These are phyloP conservation scores for Drosophila repleta DNA, from an alignment of 1,140 invertebrate genomes.

Conservation along the genomic window DNA sequence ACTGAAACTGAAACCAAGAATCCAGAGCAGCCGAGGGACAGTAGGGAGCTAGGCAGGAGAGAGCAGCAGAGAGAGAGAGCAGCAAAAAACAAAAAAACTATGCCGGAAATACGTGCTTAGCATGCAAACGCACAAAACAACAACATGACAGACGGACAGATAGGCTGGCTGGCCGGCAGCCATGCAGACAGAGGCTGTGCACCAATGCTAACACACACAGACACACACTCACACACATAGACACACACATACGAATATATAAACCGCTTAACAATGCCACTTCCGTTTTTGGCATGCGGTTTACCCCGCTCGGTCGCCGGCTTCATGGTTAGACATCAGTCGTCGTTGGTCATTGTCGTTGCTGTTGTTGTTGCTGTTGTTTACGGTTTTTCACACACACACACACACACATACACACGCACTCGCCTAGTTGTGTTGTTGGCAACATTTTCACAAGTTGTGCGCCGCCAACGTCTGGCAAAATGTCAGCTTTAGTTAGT, in stretches of 20 bases:
- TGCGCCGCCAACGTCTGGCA: slow-evolving; percentile 21
- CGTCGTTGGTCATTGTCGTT: slow-evolving; percentile 47
- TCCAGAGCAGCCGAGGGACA: not conserved
- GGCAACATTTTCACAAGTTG: slow-evolving; percentile 45
- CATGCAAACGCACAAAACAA: slow-evolving; percentile 72
- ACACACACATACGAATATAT: slow-evolving; percentile 41
- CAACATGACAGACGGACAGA: slow-evolving; percentile 31
- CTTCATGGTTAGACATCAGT: slow-evolving; percentile 55
- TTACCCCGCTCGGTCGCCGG: slow-evolving; percentile 56
- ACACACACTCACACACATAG: slow-evolving; percentile 40
- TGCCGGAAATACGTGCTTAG: slow-evolving; percentile 80
- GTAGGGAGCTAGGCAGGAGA: not conserved
- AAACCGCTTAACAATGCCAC: slow-evolving; percentile 82
- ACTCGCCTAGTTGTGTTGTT: slow-evolving; percentile 17
- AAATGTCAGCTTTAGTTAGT: slow-evolving; percentile 46
- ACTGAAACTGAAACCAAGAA: slow-evolving; percentile 34
- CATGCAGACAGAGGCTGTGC: slow-evolving; percentile 33
- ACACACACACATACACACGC: slow-evolving; percentile 22
- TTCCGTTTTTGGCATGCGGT: slow-evolving; percentile 81
- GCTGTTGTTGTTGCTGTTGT: slow-evolving; percentile 54
- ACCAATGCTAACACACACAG: slow-evolving; percentile 23
- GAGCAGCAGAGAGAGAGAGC: not conserved
- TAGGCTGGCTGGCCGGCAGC: slow-evolving; percentile 5
- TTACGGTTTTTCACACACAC: slow-evolving; percentile 59
- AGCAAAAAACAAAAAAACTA: slow-evolving; percentile 67